A percentile compares a stretch with the other conserved stretches of the same genome.
phyloP scores from a whole-genome alignment of 1,140 invertebrate species.

The Drosophila willistoni region DNA sequence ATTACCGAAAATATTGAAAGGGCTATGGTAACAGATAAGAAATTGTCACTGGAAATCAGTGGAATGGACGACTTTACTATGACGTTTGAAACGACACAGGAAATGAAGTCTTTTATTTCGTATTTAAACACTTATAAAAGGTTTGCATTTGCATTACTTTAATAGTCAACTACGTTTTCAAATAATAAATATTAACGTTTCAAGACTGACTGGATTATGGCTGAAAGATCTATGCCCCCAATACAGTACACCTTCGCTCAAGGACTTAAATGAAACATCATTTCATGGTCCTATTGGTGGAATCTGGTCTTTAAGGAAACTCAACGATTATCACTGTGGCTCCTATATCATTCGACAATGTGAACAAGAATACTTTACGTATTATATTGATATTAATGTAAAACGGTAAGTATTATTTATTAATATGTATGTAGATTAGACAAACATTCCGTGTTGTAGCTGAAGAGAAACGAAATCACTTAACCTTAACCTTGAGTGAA shows the following conservation, averaged over 20 bases:
- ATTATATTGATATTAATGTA: constrained; percentile 91
- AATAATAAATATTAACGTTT: not conserved
- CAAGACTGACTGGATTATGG: constrained; percentile 92
- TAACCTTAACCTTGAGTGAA: too few species aligned
- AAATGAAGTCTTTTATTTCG: constrained; percentile 90
- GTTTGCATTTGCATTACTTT: constrained; percentile 56
- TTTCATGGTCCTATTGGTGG: constrained; percentile 95
- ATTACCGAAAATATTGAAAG: constrained; percentile 90
- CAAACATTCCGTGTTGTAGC: too few species aligned
- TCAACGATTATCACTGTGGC: constrained; percentile 89
- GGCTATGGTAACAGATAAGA: constrained; percentile 46
- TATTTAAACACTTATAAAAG: constrained; percentile 93
- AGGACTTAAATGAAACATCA: constrained; percentile 88
- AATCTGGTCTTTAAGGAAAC: constrained; percentile 92
- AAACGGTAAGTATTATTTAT: constrained; percentile 83
- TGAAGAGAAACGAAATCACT: too few species aligned
- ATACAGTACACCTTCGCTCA: constrained; percentile 89
- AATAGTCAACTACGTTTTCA: not conserved
- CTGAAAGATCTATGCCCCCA: constrained; percentile 94
- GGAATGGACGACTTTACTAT: constrained; percentile 67
- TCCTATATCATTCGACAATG: constrained; percentile 92
- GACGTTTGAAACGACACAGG: constrained; percentile 47
- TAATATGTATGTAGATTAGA: too few species aligned
- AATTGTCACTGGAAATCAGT: constrained; percentile 67
- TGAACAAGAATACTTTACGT: constrained; percentile 90